A percentile compares a stretch with the other conserved stretches of the same genome.
These are phyloP conservation scores for Mesocentrotus franciscanus DNA, from an alignment of 53 echinoderm and acorn worm genomes.

Conservation along the genomic window DNA sequence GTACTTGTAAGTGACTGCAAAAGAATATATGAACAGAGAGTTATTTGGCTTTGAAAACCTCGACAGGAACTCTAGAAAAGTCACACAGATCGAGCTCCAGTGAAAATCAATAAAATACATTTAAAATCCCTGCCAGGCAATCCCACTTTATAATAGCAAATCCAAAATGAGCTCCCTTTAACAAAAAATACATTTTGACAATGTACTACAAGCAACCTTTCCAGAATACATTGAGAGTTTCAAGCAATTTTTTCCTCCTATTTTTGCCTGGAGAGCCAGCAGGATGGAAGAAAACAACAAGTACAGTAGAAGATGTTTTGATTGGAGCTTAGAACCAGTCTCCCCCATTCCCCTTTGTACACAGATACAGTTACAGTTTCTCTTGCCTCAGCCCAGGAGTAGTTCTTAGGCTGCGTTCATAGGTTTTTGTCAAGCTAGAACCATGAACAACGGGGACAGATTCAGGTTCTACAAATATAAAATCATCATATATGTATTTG, in stretches of 20 bases:
- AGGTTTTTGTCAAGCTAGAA: not conserved
- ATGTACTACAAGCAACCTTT: not conserved
- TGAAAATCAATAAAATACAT: too few species aligned
- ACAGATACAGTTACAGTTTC: constrained; percentile 62
- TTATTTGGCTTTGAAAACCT: too few species aligned
- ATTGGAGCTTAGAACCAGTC: constrained; percentile 28
- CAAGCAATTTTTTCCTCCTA: not conserved
- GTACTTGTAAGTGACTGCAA: too few species aligned
- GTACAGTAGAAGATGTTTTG: not conserved
- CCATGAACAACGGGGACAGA: too few species aligned
- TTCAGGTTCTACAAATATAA: too few species aligned
- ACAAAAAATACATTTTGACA: not conserved
- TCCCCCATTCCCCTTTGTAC: constrained; percentile 44
- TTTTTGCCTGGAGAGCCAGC: not conserved
- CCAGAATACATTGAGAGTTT: not conserved
- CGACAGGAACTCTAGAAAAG: too few species aligned
- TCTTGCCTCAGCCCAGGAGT: not conserved
- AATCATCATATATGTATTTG: too few species aligned
- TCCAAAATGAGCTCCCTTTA: not conserved
- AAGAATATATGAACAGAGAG: too few species aligned
- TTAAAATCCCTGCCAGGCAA: not conserved
- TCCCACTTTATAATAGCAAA: not conserved
- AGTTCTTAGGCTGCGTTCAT: not conserved
- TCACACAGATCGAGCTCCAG: too few species aligned
- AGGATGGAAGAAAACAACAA: constrained; percentile 3